Base-by-base conservation (phyloP, 2,113 vertebrate species). In the Parotia lawesii region DNA sequence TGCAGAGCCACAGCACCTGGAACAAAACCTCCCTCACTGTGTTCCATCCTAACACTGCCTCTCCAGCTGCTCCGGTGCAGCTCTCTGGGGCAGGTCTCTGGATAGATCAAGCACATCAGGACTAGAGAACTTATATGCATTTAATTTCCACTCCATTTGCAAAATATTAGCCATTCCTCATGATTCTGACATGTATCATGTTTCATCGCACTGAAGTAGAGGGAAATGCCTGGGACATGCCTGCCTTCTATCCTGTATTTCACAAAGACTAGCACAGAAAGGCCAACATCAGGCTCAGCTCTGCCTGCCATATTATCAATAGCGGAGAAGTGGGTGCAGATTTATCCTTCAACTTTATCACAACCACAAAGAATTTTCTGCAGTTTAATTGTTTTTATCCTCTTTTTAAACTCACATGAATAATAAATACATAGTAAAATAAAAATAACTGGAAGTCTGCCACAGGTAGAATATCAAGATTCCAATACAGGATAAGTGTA, bases 371-470 rank as follows among this genome's bases (percentile, higher is more conserved):
- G 73, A 91, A 85, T 56, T 79, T 48, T 51, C 47, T 84, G 81
- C 76, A 82, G 77, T 70, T 95, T 83, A 87, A 67, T 89, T 97
- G 58, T 78, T 95, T 92, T 91, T 31, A 70, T 60, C 50, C 56
- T 56, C 18, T 80, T 87, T 83, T 84, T 83, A 95, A 95, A 85
- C 76, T 82, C 48, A 57, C 28, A 56, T 51, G 79, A 81, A 84
- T 90, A 95, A 74, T 71, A 89, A 94, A 96, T 67, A 87, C 17
- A 60, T 11, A 78, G 31, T 64, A 83, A 96, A 88, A 87, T 50
- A 75, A 92, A 89, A 95, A 62, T 53, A 92, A 11, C 69, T 90
- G 21, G 38, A 85, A 50, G 44, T 14, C 65, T 93, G 40, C 25
- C 72, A 74, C 28, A 45, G 0, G 1, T 27, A 56, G 65, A 29